These are phyloP conservation scores for Itoplectis maculator DNA, from an alignment of 2,888 invertebrate species.

Conservation along the genomic window DNA sequence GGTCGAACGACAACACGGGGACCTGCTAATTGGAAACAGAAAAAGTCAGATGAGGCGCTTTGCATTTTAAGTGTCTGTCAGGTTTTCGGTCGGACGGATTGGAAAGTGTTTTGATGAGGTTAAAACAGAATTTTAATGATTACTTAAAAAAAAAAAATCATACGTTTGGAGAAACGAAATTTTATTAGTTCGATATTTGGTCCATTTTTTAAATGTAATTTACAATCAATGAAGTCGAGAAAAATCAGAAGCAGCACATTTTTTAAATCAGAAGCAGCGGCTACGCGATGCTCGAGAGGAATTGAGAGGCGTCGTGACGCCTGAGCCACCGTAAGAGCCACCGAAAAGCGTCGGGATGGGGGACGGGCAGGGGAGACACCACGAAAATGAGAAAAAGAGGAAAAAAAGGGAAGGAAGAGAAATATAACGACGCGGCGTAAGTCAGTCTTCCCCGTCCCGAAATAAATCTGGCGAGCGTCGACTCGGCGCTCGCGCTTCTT, in stretches of 20 bases:
- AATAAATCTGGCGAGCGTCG: conserved; percentile 75
- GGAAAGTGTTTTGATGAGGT: no score
- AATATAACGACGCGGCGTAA: conserved; percentile 60
- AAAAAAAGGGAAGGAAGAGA: conserved; percentile 31
- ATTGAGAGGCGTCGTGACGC: conserved; percentile 59
- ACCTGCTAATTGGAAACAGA: conserved; percentile 13
- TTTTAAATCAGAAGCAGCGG: no score
- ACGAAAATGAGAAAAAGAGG: conserved; percentile 36
- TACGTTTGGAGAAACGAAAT: no score
- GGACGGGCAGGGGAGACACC: no score
- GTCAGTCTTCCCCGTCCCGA: conserved; percentile 73
- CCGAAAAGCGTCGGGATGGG: conserved; percentile 38
- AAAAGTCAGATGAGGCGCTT: conserved; percentile 11
- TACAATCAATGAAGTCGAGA: no score
- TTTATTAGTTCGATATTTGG: no score
- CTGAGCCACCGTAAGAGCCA: conserved; percentile 56
- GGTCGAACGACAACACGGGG: background rate
- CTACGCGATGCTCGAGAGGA: background rate
- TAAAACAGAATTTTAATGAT: no score
- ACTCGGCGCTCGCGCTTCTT: conserved; percentile 72
- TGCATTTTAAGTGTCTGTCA: background rate
- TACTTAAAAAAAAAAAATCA: background rate
- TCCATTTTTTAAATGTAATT: background rate
- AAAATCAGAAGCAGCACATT: no score
- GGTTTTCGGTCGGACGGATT: background rate